Evolutionary conservation across 2,888 invertebrate species (phyloP).

Genomic region (Parasteatoda lunata): DNA sequence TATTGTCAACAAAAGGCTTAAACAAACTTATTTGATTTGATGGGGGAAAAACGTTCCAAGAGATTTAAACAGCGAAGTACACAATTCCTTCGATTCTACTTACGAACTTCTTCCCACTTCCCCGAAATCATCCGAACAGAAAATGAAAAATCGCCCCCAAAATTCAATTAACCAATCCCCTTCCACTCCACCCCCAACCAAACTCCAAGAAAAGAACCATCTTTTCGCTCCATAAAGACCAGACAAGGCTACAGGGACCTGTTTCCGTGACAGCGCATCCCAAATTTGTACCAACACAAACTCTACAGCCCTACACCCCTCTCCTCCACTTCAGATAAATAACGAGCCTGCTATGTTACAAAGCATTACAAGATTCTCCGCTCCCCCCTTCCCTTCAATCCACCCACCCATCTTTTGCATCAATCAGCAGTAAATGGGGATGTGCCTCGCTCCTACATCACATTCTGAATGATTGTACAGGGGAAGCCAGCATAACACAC

Average conservation of each 20-base stretch:
- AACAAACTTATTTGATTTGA: too few relatives aligned
- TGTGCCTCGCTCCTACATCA: background rate
- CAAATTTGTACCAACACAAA: slow-evolving; percentile 4
- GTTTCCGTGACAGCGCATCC: slow-evolving; percentile 36
- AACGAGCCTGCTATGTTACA: slow-evolving; percentile 21
- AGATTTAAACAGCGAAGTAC: background rate
- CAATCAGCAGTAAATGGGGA: slow-evolving; percentile 40
- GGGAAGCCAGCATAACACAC: background rate
- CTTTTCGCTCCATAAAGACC: slow-evolving; percentile 1
- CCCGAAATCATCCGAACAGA: too few relatives aligned
- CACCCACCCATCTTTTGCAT: slow-evolving; percentile 14
- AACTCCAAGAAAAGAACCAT: background rate
- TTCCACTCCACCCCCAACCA: background rate
- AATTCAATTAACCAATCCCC: slow-evolving; percentile 18
- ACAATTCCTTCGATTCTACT: background rate
- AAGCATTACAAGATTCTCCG: slow-evolving; percentile 22
- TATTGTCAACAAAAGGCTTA: too few relatives aligned
- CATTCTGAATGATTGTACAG: background rate
- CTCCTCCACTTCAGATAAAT: slow-evolving; percentile 35
- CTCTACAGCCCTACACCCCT: background rate
- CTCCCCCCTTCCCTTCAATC: background rate
- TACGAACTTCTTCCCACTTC: background rate
- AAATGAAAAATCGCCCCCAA: background rate
- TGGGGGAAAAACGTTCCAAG: too few relatives aligned
- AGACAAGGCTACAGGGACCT: slow-evolving; percentile 6